Percentiles rank a stretch among this genome's conserved stretches.
Evolutionary conservation across 2,113 vertebrate species (phyloP).

Genomic region (Oncorhynchus mykiss): DNA sequence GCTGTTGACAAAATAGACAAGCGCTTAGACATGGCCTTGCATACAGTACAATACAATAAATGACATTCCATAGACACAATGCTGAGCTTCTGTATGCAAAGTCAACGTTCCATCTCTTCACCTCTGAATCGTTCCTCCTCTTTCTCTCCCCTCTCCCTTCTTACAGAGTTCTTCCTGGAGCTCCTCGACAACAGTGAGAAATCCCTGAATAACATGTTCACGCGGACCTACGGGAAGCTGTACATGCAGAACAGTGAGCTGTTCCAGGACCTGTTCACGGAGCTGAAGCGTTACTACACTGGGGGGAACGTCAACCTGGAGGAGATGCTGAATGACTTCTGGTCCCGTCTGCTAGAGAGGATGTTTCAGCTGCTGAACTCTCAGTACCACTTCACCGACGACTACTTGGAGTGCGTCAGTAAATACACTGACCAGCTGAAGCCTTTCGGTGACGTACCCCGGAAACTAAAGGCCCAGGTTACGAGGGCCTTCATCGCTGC

Average conservation of each 20-base stretch:
- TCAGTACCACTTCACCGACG: constrained; percentile 92
- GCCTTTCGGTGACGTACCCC: constrained; percentile 91
- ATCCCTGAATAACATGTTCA: constrained; percentile 92
- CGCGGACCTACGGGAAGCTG: constrained; percentile 87
- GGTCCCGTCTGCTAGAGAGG: constrained; percentile 89
- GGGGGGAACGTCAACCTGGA: constrained; percentile 95
- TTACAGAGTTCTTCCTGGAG: constrained; percentile 84
- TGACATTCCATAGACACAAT: no score
- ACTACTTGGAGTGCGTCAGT: constrained; percentile 95
- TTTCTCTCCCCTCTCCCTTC: not conserved
- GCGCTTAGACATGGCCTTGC: no score
- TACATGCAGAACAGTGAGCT: constrained; percentile 95
- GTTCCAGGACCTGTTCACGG: constrained; percentile 94
- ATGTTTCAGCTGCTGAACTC: constrained; percentile 97
- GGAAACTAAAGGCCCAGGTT: constrained; percentile 92
- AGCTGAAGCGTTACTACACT: constrained; percentile 93
- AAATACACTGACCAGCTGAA: constrained; percentile 95
- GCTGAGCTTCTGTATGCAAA: not conserved
- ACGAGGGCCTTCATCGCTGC: constrained; percentile 93
- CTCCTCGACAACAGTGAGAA: constrained; percentile 93
- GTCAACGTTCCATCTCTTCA: not conserved
- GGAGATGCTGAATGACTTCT: constrained; percentile 97
- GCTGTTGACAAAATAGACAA: no score
- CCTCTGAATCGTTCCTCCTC: not conserved
- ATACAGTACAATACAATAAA: no score